Evolutionary conservation across 1,140 invertebrate species (phyloP), one percentile per base, ranked within the genome.

Genomic region (Drosophila lini): DNA sequence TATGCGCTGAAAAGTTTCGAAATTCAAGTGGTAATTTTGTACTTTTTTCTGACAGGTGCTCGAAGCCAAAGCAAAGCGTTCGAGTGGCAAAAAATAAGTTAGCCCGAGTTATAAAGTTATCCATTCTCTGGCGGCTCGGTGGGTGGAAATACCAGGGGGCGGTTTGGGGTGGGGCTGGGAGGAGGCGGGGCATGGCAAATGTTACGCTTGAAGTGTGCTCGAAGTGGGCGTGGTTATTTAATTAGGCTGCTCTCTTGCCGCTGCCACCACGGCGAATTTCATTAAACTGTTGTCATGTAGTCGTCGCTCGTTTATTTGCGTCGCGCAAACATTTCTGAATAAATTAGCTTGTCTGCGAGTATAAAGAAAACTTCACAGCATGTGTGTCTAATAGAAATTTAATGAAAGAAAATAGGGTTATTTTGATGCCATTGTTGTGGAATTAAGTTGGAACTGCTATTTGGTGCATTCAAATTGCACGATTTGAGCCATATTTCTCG

Each of bases 31-130:
- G 19, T 28, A n/a, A 32, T 42, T 67, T 32, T 22, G 7, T 5
- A 28, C 16, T 69, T 45, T 57, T 38, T 31, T 13, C 45, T 36
- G 52, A 16, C 69, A 58, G 69, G 44, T 50, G 53, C 69, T 70
- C 28, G 42, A 58, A 70, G 65, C 68, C 28, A 70, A 70, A 41
- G 68, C 65, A 50, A 73, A 71, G 69, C 69, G 69, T 73, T 71
- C 69, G 44, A 59, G 69, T 71, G 67, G 69, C 52, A 73, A 71
- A 71, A 73, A 71, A 71, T 71, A 73, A 73, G 65, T 73, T 73
- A 71, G 42, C 62, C n/a, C 42, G 44, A 59, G 44, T 71, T 71
- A 40, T 50, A 73, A 73, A 73, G 65, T 73, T 73, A 70, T 58
- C 36, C 68, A 71, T 58, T 41, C 13, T 31, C 52, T 32, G 65